Conservation (phyloP, 92 coral and sea anemone genomes). For the Epizoanthus ramosus region DNA sequence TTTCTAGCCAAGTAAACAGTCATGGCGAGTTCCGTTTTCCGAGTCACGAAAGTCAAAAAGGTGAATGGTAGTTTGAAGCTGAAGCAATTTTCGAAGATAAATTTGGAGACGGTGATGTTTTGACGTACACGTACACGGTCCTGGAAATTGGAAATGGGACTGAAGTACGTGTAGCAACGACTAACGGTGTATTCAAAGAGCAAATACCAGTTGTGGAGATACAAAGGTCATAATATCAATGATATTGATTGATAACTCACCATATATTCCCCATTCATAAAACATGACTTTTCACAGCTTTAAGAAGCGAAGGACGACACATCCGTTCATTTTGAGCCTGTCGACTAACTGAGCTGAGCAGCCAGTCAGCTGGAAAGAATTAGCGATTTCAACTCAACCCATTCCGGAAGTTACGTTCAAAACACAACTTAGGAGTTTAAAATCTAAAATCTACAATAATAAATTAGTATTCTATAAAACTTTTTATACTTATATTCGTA, state of each 20-base stretch:
- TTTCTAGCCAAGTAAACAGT: constrained; percentile 11
- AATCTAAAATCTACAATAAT: not conserved
- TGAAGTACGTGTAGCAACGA: too few species aligned
- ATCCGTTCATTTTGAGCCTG: not conserved
- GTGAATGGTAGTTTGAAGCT: not conserved
- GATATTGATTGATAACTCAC: constrained; percentile 15
- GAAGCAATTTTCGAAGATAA: constrained; percentile 29
- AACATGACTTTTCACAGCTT: constrained; percentile 15
- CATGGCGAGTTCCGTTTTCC: constrained; percentile 18
- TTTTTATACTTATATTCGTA: not conserved
- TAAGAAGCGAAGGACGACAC: not conserved
- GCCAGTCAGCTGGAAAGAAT: constrained; percentile 1
- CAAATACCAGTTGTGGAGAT: constrained; percentile 16
- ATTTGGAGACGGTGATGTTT: not conserved
- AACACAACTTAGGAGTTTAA: not conserved
- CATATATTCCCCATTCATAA: constrained; percentile 27
- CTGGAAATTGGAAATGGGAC: too few species aligned
- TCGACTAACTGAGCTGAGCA: not conserved
- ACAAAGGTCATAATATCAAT: not conserved
- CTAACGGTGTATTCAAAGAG: not conserved
- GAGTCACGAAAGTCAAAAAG: constrained; percentile 7
- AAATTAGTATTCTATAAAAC: not conserved
- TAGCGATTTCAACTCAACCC: constrained; percentile 5
- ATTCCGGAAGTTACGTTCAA: constrained; percentile 2
- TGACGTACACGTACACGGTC: not conserved